Conservation (phyloP, 35 echinoderm and acorn worm species). For the Stichopus chloronotus region DNA sequence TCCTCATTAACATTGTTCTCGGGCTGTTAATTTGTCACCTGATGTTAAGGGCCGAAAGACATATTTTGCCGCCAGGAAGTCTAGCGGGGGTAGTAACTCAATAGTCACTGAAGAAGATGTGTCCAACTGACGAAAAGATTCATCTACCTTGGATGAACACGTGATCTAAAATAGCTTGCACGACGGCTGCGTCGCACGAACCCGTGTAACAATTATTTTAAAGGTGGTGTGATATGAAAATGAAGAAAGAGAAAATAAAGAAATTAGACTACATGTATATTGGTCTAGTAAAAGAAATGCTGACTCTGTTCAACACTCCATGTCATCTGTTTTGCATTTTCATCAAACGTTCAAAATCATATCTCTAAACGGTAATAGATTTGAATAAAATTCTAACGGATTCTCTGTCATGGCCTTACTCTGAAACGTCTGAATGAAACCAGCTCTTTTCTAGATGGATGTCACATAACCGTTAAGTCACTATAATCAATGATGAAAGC, state of each 20-base stretch:
- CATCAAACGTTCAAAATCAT: no score
- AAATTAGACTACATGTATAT: no score
- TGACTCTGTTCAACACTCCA: no score
- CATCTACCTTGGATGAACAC: neutral
- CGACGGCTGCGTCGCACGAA: neutral
- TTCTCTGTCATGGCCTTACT: no score
- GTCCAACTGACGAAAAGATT: conserved; percentile 17
- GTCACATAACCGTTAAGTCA: no score
- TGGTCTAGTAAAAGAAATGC: no score
- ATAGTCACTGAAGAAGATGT: conserved; percentile 4
- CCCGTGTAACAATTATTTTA: neutral
- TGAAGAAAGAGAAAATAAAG: neutral
- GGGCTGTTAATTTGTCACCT: conserved; percentile 21
- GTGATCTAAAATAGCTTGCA: neutral
- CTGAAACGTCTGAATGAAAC: no score
- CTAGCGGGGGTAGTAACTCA: conserved; percentile 23
- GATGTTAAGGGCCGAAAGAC: neutral
- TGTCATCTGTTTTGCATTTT: no score
- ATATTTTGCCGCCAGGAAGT: conserved; percentile 33
- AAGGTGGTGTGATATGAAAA: neutral
- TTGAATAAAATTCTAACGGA: no score
- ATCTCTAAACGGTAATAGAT: no score
- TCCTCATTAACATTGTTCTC: conserved; percentile 19
- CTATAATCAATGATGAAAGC: no score
- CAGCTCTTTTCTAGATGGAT: no score